Percentiles rank a stretch among this genome's conserved stretches.
These are phyloP conservation scores for Cheirogaleus medius DNA, from an alignment of 2,113 vertebrate genomes.

Conservation along the genomic window DNA sequence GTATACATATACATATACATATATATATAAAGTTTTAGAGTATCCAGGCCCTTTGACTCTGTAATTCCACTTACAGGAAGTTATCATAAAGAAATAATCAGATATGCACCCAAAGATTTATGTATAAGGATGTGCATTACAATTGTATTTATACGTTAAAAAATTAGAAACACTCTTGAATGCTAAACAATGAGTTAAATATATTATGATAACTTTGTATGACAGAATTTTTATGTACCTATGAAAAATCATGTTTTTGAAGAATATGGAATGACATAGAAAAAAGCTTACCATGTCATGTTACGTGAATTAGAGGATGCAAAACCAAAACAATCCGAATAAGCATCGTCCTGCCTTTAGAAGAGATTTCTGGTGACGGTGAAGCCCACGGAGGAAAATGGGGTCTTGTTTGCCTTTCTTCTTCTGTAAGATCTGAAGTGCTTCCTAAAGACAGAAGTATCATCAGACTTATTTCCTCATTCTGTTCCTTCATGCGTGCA, in stretches of 20 bases:
- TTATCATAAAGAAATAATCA: background rate
- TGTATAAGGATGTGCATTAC: background rate
- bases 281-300: background rate
- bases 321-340: background rate
- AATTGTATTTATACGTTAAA: background rate
- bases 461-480: too few species aligned
- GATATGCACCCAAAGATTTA: background rate
- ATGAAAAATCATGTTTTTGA: slow-evolving; percentile 6
- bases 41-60: background rate
- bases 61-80: background rate
- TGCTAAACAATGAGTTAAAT: background rate
- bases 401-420: background rate
- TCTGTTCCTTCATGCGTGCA: background rate
- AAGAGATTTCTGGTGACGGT: background rate
- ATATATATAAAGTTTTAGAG: background rate
- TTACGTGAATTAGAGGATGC: background rate
- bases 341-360: background rate
- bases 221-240: background rate
- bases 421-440: background rate
- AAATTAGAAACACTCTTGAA: background rate
- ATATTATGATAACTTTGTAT: background rate
- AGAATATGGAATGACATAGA: background rate
- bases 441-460: background rate
- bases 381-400: background rate
- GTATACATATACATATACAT: background rate